Base-by-base conservation (phyloP, 2,797 vertebrate species). In the Botia almorhae region DNA sequence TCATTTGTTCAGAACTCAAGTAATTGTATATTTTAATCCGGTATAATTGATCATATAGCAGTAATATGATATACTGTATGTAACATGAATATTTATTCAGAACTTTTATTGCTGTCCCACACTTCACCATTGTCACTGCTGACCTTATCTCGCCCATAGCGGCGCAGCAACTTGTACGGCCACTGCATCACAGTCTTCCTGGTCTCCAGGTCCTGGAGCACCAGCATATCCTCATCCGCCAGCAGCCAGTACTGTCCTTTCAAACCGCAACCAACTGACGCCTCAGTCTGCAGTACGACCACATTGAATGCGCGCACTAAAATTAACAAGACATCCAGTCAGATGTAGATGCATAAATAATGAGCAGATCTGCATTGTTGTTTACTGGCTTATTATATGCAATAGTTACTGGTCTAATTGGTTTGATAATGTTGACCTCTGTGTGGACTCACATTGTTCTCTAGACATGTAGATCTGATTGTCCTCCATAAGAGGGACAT, bases 111-210 rank as follows among this genome's bases (percentile, higher is more conserved):
- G 51, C 4, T 33, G 4, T 33, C 33, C 33, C 33, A 33, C 33
- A 33, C 33, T 33, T 33, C 17, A 53, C 17, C 51, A 53, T n/a
- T 16, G 17, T 53, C 16, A 6, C 13, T 5, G 7, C 91, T 77
- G 48, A 98, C 98, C 95, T 95, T 95, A 85, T 98, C 96, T 7
- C 92, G 90, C 17, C 98, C 98, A 0, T 97, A 99, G 88, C 98
- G 93, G 2, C 98, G 92, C 55, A 99, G 93, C 46, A 96, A 92
- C 70, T 94, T 93, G 64, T 98, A 99, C 0, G 96, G 95, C 98
- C 98, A 99, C 23, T 91, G 88, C 0, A 89, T 89, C 0, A 96
- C 89, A 0, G 83, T 80, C 46, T 86, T 91, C 63, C 91, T 91
- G 0, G 87, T 93, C 83, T 90, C 91, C 0, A 82, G 76, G 51